Evolutionary conservation across 64 coral and sea anemone genomes (phyloP), one percentile per base, ranked within the genome.

Genomic region (Stichodactyla mertensii): DNA sequence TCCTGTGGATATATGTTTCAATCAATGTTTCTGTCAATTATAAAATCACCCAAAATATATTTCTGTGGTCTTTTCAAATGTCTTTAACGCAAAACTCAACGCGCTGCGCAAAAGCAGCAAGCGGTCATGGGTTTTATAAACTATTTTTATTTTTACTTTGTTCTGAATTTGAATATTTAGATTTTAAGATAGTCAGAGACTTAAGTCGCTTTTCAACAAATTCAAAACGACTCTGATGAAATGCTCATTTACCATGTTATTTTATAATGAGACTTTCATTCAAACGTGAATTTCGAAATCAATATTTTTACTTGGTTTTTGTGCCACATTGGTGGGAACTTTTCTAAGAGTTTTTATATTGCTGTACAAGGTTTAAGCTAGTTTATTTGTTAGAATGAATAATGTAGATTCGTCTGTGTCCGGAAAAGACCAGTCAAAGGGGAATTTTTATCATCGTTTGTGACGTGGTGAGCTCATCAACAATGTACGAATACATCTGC

Each of bases 401-500:
- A 27, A 74, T 74, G 69, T 23, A 74, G 24, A 74, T 10, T 2
- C 8, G 18, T 23, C 26, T 26, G 19, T 4, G 69, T 74, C 78
- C 78, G 78, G 78, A 81, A 81, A 81, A 81, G 53, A 28, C 27
- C 77, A 81, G 78, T 53, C 78, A 81, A 81, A 81, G 26, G 12
- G 9, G 26, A 53, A 4, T 53, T 28, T 52, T 81, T 81, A 81
- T 81, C 78, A 15, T 8, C 24, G 18, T 54, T 13, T 74, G 69
- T 74, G 78, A 81, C 78, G 78, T 81, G 78, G 16, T 7, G 6
- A 52, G 16, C 0, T 51, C 8, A 74, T 81, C 78, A 81, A 81
- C 36, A 81, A 81, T 74, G 27, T 74, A 12, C 51, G 53, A 81
- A 54, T 20, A 18, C 78, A 81, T 81, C 78, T 81, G 78, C 78